Evolutionary conservation across 2,113 vertebrate genomes (phyloP), one percentile per base, ranked within the genome.

Genomic region (Sinosuthora webbiana): DNA sequence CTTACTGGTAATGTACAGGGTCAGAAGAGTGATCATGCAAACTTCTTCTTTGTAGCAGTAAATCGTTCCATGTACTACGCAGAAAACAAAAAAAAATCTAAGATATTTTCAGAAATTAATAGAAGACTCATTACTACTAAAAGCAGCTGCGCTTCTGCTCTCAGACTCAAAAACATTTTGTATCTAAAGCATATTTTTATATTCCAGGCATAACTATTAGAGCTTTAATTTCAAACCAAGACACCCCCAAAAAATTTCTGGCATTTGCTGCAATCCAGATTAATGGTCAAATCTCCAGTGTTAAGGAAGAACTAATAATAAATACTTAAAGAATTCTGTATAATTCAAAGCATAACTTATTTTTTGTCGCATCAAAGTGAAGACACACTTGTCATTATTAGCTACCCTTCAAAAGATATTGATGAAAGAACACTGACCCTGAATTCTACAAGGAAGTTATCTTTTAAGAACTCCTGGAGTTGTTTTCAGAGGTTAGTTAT

Each of bases 1-100:
- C 80, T 91, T 80, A 82, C 19, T 41, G 59, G 68, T 47, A 64
- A 64, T 55, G 60, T 3, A 45, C 21, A 59, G 23, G 15, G 21
- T 71, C 55, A 35, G 55, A 90, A 85, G 19, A 74, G 77, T 1
- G 22, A 93, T 99, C 98, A 99, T 30, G 98, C 94, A 96, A 99
- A 99, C 97, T 99, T 99, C 98, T 99, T 99, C 98, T 99, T 99
- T 35, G 99, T 99, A 85, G 99, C 99, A 17, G 99, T 99, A 97
- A 99, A 99, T 76, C 99, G 98, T 90, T 99, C 99, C 99, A 99
- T 99, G 96, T 99, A 99, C 99, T 99, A 96, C 83, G 95, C 93
- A 85, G 45, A 55, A 94, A 67, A 78, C 4, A 52, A 67, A 93
- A 52, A 52, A 87, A 56, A 63, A 4, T 11, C 8, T 19, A 69